phyloP scores from a whole-genome alignment of 2,113 vertebrate genomes.

The Leptodactylus fuscus region DNA sequence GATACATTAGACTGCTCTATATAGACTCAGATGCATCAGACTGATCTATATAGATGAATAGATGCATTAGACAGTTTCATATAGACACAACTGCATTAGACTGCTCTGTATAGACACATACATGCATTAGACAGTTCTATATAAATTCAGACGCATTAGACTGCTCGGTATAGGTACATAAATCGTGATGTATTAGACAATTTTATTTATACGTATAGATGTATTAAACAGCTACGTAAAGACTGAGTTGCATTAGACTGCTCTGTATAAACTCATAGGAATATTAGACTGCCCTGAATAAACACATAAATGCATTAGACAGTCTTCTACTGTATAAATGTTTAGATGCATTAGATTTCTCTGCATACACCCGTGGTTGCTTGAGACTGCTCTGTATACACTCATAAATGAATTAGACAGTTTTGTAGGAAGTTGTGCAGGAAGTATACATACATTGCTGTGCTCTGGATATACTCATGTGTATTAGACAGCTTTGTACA shows the following conservation, averaged over 20 bases:
- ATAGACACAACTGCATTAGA: not conserved
- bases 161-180: not conserved
- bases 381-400: not conserved
- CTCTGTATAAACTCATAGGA: not conserved
- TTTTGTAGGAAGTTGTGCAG: not conserved
- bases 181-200: too few relatives aligned
- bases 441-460: too few relatives aligned
- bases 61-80: not conserved
- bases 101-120: not conserved
- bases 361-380: not conserved
- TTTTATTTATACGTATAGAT: too few relatives aligned
- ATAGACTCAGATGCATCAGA: not conserved
- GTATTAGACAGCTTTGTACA: not conserved
- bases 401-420: not conserved
- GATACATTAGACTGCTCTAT: not conserved
- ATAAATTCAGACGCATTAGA: not conserved
- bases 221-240: too few relatives aligned
- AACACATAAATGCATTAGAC: not conserved
- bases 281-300: not conserved
- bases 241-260: too few relatives aligned
- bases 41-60: not conserved
- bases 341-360: not conserved
- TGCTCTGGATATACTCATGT: not conserved
- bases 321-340: not conserved
- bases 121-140: not conserved